Evolutionary conservation across 2,888 invertebrate genomes (phyloP).

Genomic region (Pyrgus malvae): DNA sequence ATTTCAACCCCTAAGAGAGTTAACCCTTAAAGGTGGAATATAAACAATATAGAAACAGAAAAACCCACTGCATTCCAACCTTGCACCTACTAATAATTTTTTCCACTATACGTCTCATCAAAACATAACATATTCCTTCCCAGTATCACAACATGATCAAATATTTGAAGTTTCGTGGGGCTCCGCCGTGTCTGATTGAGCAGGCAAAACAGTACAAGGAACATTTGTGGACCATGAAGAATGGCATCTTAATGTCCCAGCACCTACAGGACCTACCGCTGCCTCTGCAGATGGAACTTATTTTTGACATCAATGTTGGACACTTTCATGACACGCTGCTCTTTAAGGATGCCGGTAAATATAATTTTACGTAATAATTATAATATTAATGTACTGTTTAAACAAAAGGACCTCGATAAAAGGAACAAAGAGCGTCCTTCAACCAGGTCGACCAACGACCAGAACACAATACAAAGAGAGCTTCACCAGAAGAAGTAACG

Average conservation of each 20-base stretch:
- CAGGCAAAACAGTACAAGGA: constrained; percentile 64
- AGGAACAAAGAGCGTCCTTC: too few relatives aligned
- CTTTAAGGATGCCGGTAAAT: constrained; percentile 52
- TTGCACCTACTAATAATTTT: background rate
- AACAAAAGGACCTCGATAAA: too few relatives aligned
- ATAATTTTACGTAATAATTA: background rate
- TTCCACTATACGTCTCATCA: background rate
- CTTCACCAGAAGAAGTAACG: too few relatives aligned
- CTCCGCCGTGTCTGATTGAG: constrained; percentile 49
- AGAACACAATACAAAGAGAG: too few relatives aligned
- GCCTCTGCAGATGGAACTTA: constrained; percentile 69
- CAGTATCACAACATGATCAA: constrained; percentile 69
- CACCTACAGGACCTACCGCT: constrained; percentile 59
- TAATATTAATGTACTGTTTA: background rate
- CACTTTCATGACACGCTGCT: constrained; percentile 66
- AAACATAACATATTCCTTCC: background rate
- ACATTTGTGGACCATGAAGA: constrained; percentile 67
- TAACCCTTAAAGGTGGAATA: too few relatives aligned
- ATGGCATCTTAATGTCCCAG: constrained; percentile 56
- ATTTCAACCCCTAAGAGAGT: too few relatives aligned
- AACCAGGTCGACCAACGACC: too few relatives aligned
- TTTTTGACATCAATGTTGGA: constrained; percentile 71
- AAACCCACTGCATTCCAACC: too few relatives aligned
- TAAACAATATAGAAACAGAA: too few relatives aligned
- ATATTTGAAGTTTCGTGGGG: constrained; percentile 56